Base-by-base conservation (phyloP, 2,113 vertebrate genomes). In the Engystomops pustulosus region DNA sequence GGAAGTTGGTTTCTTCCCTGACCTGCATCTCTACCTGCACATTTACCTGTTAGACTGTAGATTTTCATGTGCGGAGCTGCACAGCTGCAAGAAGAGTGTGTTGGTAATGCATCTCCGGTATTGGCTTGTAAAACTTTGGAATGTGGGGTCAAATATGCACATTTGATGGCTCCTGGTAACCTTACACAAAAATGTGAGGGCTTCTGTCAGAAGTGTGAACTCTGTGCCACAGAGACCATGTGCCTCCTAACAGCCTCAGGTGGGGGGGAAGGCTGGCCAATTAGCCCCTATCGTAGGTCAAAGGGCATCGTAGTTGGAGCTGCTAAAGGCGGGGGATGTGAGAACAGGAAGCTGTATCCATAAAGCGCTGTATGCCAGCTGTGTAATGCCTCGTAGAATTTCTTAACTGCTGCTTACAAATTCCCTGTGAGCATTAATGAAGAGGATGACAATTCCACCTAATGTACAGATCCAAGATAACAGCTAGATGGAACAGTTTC, bases 121-220 rank as follows among this genome's bases (percentile, higher is more conserved):
- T 51, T 78, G 62, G 83, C 74, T 85, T 85, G 83, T 85, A 85
- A 85, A 85, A 70, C 75, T 65, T 44, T 79, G 83, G 83, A 85
- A 85, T 85, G 83, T 41, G 18, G 58, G 83, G 83, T 85, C 83
- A 85, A 79, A 85, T 85, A 85, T 85, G 62, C 83, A 79, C 74
- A 34, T 36, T 53, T 79, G 75, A 78, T 85, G 62, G 74, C 68
- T 84, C 68, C 60, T 78, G 82, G 75, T 85, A 70, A 85, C 83
- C 83, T 85, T 85, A 51, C 83, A 70, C 72, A 85, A 79, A 85
- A 79, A 85, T 85, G 83, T 44, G 18, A 79, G 75, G 75, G 83
- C 65, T 85, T 85, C 83, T 85, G 83, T 85, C 83, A 85, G 83
- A 85, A 85, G 83, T 85, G 83, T 85, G 74, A 85, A 85, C 83